Percentiles rank a stretch among this genome's conserved stretches.
Conservation (phyloP, 1,140 invertebrate species). For the Drosophila repletoides region DNA sequence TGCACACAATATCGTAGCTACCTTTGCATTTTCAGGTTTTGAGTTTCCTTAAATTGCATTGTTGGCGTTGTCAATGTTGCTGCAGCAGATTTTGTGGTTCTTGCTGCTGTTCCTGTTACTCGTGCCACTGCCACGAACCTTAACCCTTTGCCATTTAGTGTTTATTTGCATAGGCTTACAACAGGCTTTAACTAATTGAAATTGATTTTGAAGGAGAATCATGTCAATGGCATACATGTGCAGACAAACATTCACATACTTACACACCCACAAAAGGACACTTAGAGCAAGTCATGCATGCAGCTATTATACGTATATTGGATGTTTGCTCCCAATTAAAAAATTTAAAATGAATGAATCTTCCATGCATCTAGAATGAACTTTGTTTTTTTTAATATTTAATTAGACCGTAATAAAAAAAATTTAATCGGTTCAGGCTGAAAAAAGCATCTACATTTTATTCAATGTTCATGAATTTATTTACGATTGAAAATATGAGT, state of each 20-base stretch:
- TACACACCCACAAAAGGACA: background rate
- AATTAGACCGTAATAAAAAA: too few species aligned
- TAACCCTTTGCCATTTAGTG: slow-evolving; percentile 57
- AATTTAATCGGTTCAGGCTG: too few species aligned
- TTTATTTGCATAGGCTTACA: slow-evolving; percentile 62
- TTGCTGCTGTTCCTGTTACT: slow-evolving; percentile 6
- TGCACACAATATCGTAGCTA: too few species aligned
- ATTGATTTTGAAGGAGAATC: slow-evolving; percentile 56
- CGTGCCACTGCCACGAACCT: too few species aligned
- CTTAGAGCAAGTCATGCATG: slow-evolving; percentile 41
- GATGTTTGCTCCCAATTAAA: slow-evolving; percentile 27
- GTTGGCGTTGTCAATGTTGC: slow-evolving; percentile 49
- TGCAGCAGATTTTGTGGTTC: slow-evolving; percentile 2
- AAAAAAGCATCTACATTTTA: too few species aligned
- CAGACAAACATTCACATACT: background rate
- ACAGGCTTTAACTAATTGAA: slow-evolving; percentile 70
- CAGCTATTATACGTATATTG: slow-evolving; percentile 57
- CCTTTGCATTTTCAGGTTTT: slow-evolving; percentile 65
- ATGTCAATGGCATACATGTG: slow-evolving; percentile 13
- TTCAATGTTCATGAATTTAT: too few species aligned
- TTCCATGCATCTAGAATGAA: slow-evolving; percentile 55
- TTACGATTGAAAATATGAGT: too few species aligned
- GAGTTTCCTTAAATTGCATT: slow-evolving; percentile 73
- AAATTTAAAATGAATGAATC: slow-evolving; percentile 43
- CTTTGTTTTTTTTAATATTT: too few species aligned